A percentile compares a stretch with the other conserved stretches of the same genome.
Conservation (phyloP, 2,888 invertebrate genomes). For the Halictus quadricinctus region DNA sequence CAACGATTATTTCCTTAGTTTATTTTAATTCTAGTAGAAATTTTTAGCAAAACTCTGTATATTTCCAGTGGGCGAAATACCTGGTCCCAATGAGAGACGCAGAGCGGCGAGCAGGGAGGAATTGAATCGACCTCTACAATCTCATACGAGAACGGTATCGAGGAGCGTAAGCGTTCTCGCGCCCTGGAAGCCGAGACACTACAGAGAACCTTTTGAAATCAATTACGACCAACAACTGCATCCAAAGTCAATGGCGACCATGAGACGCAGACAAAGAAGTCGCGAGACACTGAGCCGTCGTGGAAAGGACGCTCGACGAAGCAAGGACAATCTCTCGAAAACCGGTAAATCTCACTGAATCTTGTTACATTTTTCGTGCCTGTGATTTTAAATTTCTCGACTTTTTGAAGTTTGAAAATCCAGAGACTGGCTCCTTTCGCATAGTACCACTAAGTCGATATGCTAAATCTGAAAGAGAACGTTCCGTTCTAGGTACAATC, state of each 20-base stretch:
- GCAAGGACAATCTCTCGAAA: slow-evolving; percentile 79
- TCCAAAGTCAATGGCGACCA: slow-evolving; percentile 79
- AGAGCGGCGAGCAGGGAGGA: slow-evolving; percentile 90
- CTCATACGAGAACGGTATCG: slow-evolving; percentile 89
- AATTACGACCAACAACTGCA: slow-evolving; percentile 89
- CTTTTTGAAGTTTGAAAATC: background rate
- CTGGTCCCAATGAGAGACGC: slow-evolving; percentile 87
- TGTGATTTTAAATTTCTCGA: background rate
- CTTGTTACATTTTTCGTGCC: background rate
- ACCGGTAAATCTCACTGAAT: slow-evolving; percentile 67
- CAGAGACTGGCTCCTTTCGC: background rate
- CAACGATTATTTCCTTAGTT: too few species aligned
- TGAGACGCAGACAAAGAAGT: slow-evolving; percentile 80
- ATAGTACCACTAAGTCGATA: background rate
- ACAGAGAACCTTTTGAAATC: slow-evolving; percentile 89
- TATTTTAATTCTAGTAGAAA: background rate
- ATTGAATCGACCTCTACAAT: slow-evolving; percentile 85
- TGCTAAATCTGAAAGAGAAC: background rate
- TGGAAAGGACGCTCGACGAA: slow-evolving; percentile 77
- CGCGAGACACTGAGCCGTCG: slow-evolving; percentile 79
- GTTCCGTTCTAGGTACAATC: slow-evolving; percentile 76
- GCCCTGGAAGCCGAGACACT: slow-evolving; percentile 91
- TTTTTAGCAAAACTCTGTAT: background rate
- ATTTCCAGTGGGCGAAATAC: slow-evolving; percentile 90
- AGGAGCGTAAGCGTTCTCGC: slow-evolving; percentile 91